Evolutionary conservation across 2,888 invertebrate species (phyloP).

Genomic region (Uloborus plumipes): DNA sequence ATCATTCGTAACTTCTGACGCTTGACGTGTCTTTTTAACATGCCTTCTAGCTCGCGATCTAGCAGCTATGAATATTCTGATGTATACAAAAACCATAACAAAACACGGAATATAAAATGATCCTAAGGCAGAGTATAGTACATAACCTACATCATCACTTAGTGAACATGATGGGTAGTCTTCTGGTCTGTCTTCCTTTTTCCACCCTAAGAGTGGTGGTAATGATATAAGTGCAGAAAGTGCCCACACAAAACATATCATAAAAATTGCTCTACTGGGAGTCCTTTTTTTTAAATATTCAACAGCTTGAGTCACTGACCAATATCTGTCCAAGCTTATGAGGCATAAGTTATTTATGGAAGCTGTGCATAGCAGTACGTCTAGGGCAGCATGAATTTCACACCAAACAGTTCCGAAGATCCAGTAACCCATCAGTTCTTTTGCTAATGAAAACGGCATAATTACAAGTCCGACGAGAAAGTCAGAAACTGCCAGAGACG

Average conservation of each 20-base stretch:
- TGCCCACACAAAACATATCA: constrained; percentile 97
- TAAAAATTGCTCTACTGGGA: constrained; percentile 88
- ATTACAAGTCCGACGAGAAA: constrained; percentile 93
- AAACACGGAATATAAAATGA: constrained; percentile 99
- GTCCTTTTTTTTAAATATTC: constrained; percentile 94
- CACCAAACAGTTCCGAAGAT: constrained; percentile 97
- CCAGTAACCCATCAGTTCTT: constrained; percentile 98
- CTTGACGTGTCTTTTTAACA: constrained; percentile 71
- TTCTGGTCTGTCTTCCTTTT: constrained; percentile 74
- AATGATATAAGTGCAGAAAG: constrained; percentile 94
- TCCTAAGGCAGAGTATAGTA: constrained; percentile 94
- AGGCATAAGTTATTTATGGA: constrained; percentile 97
- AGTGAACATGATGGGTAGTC: constrained; percentile 76
- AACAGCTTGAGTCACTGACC: constrained; percentile 95
- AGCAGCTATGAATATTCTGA: constrained; percentile 97
- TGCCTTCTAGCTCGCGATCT: constrained; percentile 90
- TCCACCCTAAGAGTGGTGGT: constrained; percentile 95
- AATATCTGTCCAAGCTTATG: constrained; percentile 94
- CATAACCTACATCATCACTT: constrained; percentile 97
- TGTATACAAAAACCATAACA: constrained; percentile 99
- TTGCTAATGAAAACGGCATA: constrained; percentile 96
- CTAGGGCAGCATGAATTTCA: constrained; percentile 95
- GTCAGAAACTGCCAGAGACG: constrained; percentile 94
- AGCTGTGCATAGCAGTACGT: constrained; percentile 94
- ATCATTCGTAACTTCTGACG: constrained; percentile 65